Base-by-base conservation (phyloP, 1,140 invertebrate genomes). In the Pseudomyrmex pallidus region DNA sequence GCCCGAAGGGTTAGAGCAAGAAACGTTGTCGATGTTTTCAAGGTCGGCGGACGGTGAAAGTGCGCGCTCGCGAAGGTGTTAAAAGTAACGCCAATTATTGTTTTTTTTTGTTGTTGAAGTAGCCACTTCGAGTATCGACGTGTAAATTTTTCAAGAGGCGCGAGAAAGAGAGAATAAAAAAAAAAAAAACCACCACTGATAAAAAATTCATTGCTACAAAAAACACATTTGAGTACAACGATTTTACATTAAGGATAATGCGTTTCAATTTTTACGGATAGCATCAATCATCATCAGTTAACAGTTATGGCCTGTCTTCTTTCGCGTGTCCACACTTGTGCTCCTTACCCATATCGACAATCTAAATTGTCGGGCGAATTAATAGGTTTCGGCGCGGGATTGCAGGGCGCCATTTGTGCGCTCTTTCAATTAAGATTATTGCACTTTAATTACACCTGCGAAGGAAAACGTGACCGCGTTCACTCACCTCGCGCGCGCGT, bases 41-140 rank as follows among this genome's bases (percentile, higher is more conserved):
- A 78, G 76, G 46, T 80, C 66, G 54, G 8, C 15, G 20, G 54
- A 25, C 22, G 56, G 76, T 80, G 66, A 80, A 80, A 80, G 76
- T 70, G 15, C 9, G 15, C 4, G 54, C 8, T 59, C 50, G 64
- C 17, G n/a, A n/a, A 80, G 50, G n/a, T 61, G n/a, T 22, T 72
- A 57, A 48, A 17, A 59, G 17, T 15, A 25, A 68, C 22, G 15
- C 7, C 8, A 15, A 78, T 17, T 25, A 25, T 25, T 25, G 0
- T 25, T 25, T 25, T 25, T 3, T 25, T 25, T 3, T 25, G 0
- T 25, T 50, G 7, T 61, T 50, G 35, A 50, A 70, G 50, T 1
- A 0, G 48, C 61, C 13, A 10, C 67, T 57, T 25, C 25, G 3
- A 5, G n/a, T 17, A n/a, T n/a, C 44, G 12, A 3, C 8, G 35